These are phyloP conservation scores for Diaphora mendica DNA, from an alignment of 2,888 invertebrate genomes.

Conservation along the genomic window DNA sequence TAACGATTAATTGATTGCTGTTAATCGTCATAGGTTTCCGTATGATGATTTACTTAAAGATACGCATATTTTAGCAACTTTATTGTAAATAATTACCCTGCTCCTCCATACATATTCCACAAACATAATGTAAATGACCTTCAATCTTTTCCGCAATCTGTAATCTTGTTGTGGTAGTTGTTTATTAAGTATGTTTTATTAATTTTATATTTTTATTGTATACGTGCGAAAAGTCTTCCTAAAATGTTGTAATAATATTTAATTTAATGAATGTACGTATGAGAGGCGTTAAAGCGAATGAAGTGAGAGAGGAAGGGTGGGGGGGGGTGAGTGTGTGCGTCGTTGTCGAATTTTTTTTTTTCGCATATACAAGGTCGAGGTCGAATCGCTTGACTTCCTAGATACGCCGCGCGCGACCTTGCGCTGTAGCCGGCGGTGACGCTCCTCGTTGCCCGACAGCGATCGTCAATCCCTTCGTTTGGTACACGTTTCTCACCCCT, in stretches of 20 bases:
- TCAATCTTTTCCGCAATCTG: slow-evolving; percentile 69
- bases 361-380: slow-evolving; percentile 83
- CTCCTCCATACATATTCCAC: slow-evolving; percentile 43
- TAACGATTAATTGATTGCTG: slow-evolving; percentile 51
- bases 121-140: slow-evolving; percentile 59
- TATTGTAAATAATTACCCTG: slow-evolving; percentile 46
- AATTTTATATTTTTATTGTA: slow-evolving; percentile 20
- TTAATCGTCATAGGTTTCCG: slow-evolving; percentile 55
- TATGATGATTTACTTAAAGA: slow-evolving; percentile 57
- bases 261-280: slow-evolving; percentile 6
- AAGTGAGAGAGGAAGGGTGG: slow-evolving; percentile 44
- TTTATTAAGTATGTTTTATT: slow-evolving; percentile 39
- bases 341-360: slow-evolving; percentile 79
- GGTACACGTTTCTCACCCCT: neutral
- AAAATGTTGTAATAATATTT: slow-evolving; percentile 11
- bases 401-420: slow-evolving; percentile 68
- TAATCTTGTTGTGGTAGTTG: slow-evolving; percentile 57
- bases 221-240: slow-evolving; percentile 24
- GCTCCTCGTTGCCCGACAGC: slow-evolving; percentile 47
- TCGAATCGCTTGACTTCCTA: slow-evolving; percentile 83
- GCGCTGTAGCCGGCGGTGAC: slow-evolving; percentile 47
- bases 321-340: slow-evolving; percentile 59
- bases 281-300: slow-evolving; percentile 33
- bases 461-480: slow-evolving; percentile 26
- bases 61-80: slow-evolving; percentile 26